Base-by-base conservation (phyloP, 1,140 invertebrate species). In the Lepidostoma basale region DNA sequence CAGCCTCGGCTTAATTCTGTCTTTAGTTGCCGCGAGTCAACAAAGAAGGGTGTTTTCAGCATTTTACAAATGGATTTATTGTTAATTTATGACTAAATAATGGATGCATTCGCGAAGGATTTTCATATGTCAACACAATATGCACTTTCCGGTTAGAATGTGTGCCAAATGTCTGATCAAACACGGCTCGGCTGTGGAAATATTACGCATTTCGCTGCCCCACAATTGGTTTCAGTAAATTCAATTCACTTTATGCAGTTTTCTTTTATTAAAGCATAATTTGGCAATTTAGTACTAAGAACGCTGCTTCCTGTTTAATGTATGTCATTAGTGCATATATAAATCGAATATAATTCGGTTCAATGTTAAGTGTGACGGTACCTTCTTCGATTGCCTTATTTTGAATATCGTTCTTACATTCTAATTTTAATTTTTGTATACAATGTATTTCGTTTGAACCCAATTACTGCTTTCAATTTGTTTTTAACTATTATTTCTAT, bases 41-140 rank as follows among this genome's bases (percentile, higher is more conserved):
- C 8, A 56, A 18, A 18, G 22, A 10, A 20, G 1, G 14, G 14
- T 56, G 20, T 30, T 56, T 56, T 14, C 30, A 20, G n/a, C 28
- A 18, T 33, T 36, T 9, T 14, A 36, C 30, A 56, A 36, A 56
- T 56, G 52, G 52, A 56, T 56, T 56, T 56, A 56, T 36, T 56
- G 28, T 56, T 56, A 33, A 33, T 56, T 22, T 56, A 56, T 33
- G 52, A 16, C 26, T 30, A 30, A 23, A 56, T 20, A 56, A 36
- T 56, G 18, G 33, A 64, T 40, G 47, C 44, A 52, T 64, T 64
- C 26, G 30, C 39, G 22, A 25, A 52, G 44, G 70, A 72, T 72
- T 72, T 72, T 65, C 60, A 65, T 68, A 72, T 23, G 16, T 45
- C 63, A 72, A 72, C 56, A 65, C 68, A 65, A 52, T 65, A 62